Conservation (phyloP, 2,113 vertebrate species). For the Scomber scombrus region DNA sequence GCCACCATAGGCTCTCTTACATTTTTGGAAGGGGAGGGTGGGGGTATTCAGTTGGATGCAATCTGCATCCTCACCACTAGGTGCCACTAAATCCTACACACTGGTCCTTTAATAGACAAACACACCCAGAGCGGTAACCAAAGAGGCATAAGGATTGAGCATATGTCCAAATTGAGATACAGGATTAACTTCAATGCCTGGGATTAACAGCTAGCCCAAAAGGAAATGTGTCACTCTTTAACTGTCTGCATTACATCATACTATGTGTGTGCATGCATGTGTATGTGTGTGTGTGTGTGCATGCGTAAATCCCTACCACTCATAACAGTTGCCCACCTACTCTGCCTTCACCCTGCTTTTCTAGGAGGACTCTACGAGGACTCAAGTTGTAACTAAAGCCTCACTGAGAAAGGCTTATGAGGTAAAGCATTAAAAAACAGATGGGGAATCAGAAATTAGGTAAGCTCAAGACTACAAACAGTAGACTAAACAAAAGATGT, state of each 20-base stretch:
- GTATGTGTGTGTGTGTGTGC: not conserved
- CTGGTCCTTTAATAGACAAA: not conserved
- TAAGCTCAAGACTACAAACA: slow-evolving; percentile 38
- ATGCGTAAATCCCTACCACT: not conserved
- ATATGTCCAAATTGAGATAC: slow-evolving; percentile 50
- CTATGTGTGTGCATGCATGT: not conserved
- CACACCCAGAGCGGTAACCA: slow-evolving; percentile 1
- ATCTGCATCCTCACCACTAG: too few relatives aligned
- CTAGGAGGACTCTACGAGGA: too few relatives aligned
- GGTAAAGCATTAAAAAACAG: slow-evolving; percentile 48
- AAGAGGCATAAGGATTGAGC: slow-evolving; percentile 42
- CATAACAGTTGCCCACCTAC: slow-evolving; percentile 23
- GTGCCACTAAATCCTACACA: not conserved
- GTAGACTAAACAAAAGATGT: slow-evolving; percentile 37
- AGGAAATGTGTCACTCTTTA: slow-evolving; percentile 65
- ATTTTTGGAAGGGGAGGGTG: too few relatives aligned
- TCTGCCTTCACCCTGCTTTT: slow-evolving; percentile 13
- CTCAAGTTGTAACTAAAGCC: slow-evolving; percentile 22
- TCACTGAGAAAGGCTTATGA: slow-evolving; percentile 44
- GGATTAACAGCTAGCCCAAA: slow-evolving; percentile 61
- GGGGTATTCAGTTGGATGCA: too few relatives aligned
- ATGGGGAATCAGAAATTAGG: slow-evolving; percentile 49
- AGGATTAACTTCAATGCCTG: slow-evolving; percentile 67
- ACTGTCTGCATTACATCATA: slow-evolving; percentile 59
- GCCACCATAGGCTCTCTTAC: not conserved